These are phyloP conservation scores for Nephrotoma flavescens DNA, from an alignment of 2,888 invertebrate genomes.

Conservation along the genomic window DNA sequence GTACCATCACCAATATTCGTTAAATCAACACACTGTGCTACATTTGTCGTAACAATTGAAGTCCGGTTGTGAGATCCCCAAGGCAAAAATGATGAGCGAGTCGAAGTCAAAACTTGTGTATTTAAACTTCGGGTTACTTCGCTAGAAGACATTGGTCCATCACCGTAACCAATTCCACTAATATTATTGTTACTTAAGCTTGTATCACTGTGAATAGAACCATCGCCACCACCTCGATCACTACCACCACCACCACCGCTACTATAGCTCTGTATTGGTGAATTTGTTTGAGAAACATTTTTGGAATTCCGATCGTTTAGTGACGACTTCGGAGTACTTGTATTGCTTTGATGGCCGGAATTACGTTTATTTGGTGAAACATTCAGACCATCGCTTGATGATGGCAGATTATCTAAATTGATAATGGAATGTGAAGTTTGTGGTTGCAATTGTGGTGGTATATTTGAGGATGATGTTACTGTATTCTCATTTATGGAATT, in stretches of 20 bases:
- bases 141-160: background rate
- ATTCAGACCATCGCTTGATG: background rate
- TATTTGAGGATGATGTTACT: background rate
- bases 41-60: slow-evolving; percentile 26
- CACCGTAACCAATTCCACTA: background rate
- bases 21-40: slow-evolving; percentile 12
- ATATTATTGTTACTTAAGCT: background rate
- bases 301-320: slow-evolving; percentile 10
- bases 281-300: slow-evolving; percentile 6
- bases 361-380: slow-evolving; percentile 1
- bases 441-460: background rate
- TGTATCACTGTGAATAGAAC: background rate
- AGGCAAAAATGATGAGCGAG: slow-evolving; percentile 51
- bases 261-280: background rate
- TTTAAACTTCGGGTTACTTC: slow-evolving; percentile 6
- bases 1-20: slow-evolving; percentile 44
- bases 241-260: background rate
- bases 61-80: slow-evolving; percentile 52
- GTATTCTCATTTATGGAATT: background rate
- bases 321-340: slow-evolving; percentile 8
- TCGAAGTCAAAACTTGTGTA: slow-evolving; percentile 19
- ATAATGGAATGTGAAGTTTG: background rate
- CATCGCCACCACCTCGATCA: background rate
- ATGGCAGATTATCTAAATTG: background rate
- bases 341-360: background rate